Evolutionary conservation across 2,797 vertebrate genomes (phyloP).

Genomic region (Gallinago nigripennis): DNA sequence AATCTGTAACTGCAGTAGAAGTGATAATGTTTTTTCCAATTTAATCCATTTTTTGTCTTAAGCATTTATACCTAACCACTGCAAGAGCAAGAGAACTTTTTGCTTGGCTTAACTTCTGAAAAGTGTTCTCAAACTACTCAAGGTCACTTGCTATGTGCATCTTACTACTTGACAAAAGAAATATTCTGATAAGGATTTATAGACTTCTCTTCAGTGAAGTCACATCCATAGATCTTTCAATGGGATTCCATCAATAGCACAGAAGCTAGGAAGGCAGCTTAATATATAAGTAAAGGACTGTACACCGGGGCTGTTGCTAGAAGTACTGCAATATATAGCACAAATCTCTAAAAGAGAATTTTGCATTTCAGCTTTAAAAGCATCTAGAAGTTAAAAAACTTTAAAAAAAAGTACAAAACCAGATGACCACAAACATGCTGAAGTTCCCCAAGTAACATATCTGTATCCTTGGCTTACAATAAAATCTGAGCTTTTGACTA

Average conservation of each 20-base stretch:
- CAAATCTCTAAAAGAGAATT: background rate
- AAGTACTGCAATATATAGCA: background rate
- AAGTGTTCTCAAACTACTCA: background rate
- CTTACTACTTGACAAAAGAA: background rate
- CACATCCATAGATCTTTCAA: background rate
- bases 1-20: background rate
- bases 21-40: accelerated
- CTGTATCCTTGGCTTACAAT: background rate
- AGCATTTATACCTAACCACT: background rate
- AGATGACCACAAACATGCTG: background rate
- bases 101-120: background rate
- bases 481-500: background rate
- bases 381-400: too few relatives aligned
- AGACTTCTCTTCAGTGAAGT: background rate
- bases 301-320: background rate
- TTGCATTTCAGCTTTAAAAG: background rate
- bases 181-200: background rate
- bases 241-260: background rate
- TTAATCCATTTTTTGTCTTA: background rate
- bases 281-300: background rate
- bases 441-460: background rate
- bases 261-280: background rate
- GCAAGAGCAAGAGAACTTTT: background rate
- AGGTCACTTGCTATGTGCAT: background rate
- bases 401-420: background rate